These are phyloP conservation scores for Meteorus cinctellus DNA, from an alignment of 2,888 invertebrate species.

Conservation along the genomic window DNA sequence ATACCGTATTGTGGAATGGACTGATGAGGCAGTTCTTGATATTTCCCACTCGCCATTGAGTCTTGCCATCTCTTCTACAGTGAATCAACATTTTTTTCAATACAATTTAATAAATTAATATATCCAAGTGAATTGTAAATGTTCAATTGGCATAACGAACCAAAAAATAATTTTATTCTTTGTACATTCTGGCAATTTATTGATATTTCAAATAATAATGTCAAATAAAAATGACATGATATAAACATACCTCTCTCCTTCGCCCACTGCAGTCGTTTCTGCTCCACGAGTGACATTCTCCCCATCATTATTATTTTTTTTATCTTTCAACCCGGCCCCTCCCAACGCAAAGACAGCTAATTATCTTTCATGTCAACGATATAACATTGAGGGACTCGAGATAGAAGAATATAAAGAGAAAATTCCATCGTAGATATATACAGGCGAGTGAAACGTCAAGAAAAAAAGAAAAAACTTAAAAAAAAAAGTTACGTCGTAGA, in stretches of 20 bases:
- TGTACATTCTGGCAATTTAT: too few species aligned
- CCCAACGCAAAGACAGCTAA: constrained; percentile 6
- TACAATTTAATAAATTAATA: not conserved
- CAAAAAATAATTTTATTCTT: not conserved
- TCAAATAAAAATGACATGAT: not conserved
- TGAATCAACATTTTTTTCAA: constrained; percentile 7
- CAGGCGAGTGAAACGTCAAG: constrained; percentile 20
- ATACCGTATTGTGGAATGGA: constrained; percentile 62
- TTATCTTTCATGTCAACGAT: constrained; percentile 13
- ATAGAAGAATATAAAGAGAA: constrained; percentile 8
- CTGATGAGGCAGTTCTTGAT: constrained; percentile 60
- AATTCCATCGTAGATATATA: constrained; percentile 3
- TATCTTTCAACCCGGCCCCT: not conserved
- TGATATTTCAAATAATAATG: not conserved
- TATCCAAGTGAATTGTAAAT: not conserved
- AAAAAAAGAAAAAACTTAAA: not conserved
- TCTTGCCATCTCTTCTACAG: constrained; percentile 86
- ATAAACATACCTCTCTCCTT: constrained; percentile 85
- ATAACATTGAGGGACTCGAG: constrained; percentile 33
- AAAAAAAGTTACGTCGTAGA: not conserved
- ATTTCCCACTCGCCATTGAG: constrained; percentile 85
- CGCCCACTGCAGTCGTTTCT: constrained; percentile 95
- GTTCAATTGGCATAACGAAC: not conserved
- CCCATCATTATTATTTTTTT: constrained; percentile 52
- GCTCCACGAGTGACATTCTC: constrained; percentile 82